These are phyloP conservation scores for Muntiacus muntjak DNA, from an alignment of 2,113 vertebrate genomes.

Conservation along the genomic window DNA sequence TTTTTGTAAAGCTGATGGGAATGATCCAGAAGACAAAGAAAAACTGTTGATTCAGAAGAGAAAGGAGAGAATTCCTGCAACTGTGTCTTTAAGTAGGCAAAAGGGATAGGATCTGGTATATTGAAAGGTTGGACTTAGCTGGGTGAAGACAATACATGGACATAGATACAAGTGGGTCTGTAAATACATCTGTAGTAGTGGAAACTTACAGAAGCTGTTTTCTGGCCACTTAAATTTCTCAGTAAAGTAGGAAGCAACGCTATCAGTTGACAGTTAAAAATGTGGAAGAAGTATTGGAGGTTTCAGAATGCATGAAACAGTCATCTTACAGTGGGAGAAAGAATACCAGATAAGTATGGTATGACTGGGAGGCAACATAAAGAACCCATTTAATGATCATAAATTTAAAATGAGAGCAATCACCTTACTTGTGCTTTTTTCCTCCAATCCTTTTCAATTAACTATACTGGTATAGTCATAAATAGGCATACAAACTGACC, in stretches of 20 bases:
- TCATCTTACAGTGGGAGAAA: not conserved
- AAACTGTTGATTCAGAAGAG: not conserved
- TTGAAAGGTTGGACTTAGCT: not conserved
- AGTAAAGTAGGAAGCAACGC: not conserved
- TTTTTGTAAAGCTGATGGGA: not conserved
- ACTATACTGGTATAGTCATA: not conserved
- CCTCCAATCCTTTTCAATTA: not conserved
- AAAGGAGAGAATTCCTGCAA: not conserved
- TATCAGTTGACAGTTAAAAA: not conserved
- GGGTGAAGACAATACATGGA: not conserved
- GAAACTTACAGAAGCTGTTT: not conserved
- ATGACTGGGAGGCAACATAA: not conserved
- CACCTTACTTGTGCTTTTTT: not conserved
- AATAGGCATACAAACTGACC: not conserved
- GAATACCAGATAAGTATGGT: not conserved
- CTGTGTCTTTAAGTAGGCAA: not conserved
- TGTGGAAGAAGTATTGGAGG: not conserved
- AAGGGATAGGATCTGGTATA: not conserved
- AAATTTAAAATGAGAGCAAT: not conserved
- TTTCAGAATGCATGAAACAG: not conserved
- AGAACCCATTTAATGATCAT: not conserved
- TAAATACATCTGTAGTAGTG: not conserved
- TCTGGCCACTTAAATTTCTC: not conserved
- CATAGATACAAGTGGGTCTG: accelerated
- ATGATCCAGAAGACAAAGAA: not conserved